Percentiles rank a stretch among this genome's conserved stretches.
Conservation (phyloP, 2,113 vertebrate genomes). For the Sterna hirundo region DNA sequence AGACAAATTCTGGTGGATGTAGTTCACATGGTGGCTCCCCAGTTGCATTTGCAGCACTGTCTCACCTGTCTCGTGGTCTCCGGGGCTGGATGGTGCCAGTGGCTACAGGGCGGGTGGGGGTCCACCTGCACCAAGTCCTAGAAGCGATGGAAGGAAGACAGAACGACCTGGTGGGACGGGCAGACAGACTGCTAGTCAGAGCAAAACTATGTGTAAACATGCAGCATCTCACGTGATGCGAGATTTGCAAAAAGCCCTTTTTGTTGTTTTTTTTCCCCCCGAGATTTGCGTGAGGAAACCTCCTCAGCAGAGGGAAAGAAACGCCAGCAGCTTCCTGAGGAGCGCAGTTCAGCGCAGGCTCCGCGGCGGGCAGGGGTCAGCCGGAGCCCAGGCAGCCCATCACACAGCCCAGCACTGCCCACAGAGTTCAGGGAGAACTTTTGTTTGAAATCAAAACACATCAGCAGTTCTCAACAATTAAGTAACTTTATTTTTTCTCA, state of each 20-base stretch:
- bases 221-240: background rate
- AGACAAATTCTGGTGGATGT: background rate
- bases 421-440: background rate
- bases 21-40: background rate
- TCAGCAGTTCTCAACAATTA: background rate
- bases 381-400: background rate
- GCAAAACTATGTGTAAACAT: background rate
- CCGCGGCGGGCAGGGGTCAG: background rate
- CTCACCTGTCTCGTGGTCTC: background rate
- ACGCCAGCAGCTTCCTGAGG: background rate
- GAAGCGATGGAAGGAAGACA: background rate
- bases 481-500: background rate
- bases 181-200: background rate
- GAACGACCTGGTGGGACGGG: background rate
- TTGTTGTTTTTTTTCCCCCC: background rate
- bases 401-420: no score
- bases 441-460: background rate
- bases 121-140: rapidly evolving
- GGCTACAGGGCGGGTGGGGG: background rate
- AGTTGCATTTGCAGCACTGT: background rate
- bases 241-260: background rate
- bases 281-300: background rate
- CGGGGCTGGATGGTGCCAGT: background rate
- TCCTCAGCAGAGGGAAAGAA: background rate
- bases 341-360: background rate